These are phyloP conservation scores for Platyrinchus mystaceus DNA, from an alignment of 2,797 vertebrate genomes.

Conservation along the genomic window DNA sequence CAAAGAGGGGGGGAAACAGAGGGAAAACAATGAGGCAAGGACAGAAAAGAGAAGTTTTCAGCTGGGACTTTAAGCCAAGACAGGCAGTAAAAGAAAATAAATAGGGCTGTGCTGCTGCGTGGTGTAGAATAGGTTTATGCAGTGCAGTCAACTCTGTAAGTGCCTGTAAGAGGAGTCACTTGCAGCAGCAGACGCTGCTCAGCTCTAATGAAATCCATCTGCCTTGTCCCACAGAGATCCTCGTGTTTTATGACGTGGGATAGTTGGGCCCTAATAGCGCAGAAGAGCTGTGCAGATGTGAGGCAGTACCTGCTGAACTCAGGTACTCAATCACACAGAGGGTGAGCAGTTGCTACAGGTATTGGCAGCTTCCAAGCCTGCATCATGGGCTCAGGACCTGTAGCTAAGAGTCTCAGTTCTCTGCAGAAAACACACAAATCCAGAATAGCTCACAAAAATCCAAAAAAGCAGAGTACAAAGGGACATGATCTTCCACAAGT, in stretches of 20 bases:
- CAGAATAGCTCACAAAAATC: not conserved
- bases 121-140: not conserved
- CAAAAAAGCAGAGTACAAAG: not conserved
- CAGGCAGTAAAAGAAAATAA: not conserved
- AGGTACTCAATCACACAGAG: not conserved
- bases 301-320: not conserved
- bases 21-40: not conserved
- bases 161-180: not conserved
- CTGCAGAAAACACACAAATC: not conserved
- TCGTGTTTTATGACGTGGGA: not conserved
- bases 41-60: slow-evolving; percentile 6
- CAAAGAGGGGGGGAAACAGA: not conserved
- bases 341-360: not conserved
- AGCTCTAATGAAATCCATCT: not conserved
- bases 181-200: not conserved
- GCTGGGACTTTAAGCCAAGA: not conserved
- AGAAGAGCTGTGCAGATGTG: not conserved
- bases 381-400: not conserved
- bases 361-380: not conserved
- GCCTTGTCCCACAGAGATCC: not conserved
- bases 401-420: not conserved
- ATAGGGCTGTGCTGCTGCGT: not conserved
- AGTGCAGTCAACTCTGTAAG: not conserved
- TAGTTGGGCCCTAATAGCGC: not conserved
- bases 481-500: rapidly evolving